Evolutionary conservation across 2,113 vertebrate genomes (phyloP).

Genomic region (Cygnus buccinator): DNA sequence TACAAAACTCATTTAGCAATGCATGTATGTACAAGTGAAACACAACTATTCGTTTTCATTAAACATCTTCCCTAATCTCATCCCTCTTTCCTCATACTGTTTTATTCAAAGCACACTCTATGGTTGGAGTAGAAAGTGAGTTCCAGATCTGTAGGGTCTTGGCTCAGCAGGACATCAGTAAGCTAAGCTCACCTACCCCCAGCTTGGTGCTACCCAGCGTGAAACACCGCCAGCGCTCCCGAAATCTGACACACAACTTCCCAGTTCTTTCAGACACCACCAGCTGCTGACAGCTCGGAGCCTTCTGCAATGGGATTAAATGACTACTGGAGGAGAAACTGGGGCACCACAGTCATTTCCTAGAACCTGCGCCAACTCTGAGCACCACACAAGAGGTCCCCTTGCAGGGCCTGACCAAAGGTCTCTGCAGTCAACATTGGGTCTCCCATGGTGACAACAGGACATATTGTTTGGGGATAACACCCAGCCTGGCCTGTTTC

Average conservation of each 20-base stretch:
- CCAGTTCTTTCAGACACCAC: background rate
- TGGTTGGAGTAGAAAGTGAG: background rate
- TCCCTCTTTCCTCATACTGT: background rate
- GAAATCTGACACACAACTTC: background rate
- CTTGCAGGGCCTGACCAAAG: fast-evolving
- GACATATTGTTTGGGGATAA: background rate
- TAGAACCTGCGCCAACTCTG: background rate
- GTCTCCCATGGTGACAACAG: background rate
- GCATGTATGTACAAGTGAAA: background rate
- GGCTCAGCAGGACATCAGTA: background rate
- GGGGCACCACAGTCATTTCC: background rate
- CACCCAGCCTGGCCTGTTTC: background rate
- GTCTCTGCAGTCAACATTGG: background rate
- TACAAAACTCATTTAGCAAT: background rate
- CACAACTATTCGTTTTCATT: background rate
- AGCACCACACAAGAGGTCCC: background rate
- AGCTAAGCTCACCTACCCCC: background rate
- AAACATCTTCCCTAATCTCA: background rate
- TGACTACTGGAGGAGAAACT: background rate
- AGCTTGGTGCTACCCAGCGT: fast-evolving
- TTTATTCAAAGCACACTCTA: background rate
- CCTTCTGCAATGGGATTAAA: background rate
- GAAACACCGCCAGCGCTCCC: background rate
- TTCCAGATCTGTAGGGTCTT: background rate
- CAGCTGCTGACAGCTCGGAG: background rate